These are phyloP conservation scores for Ornithorhynchus anatinus DNA, from an alignment of 2,113 vertebrate species.

Conservation along the genomic window DNA sequence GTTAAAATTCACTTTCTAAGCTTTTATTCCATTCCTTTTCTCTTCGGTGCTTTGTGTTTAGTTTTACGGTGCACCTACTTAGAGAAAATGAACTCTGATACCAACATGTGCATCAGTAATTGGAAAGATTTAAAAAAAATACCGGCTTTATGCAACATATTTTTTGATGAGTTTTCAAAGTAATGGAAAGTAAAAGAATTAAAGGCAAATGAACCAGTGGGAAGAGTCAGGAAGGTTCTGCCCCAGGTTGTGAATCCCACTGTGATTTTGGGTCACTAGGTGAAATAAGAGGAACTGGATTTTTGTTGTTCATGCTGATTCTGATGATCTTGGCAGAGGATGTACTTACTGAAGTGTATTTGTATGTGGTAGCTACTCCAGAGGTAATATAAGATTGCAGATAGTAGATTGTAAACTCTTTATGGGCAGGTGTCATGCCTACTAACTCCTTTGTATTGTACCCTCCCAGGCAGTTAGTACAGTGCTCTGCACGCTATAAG, in stretches of 20 bases:
- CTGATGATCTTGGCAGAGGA: constrained; percentile 65
- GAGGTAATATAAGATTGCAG: constrained; percentile 63
- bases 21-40: constrained; percentile 43
- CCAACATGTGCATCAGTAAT: neutral
- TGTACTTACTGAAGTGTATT: constrained; percentile 70
- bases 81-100: no score
- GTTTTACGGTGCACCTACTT: constrained; percentile 48
- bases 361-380: constrained; percentile 63
- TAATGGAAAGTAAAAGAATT: constrained; percentile 64
- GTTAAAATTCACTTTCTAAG: constrained; percentile 70
- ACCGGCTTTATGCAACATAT: constrained; percentile 53
- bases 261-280: constrained; percentile 64
- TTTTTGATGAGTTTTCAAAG: constrained; percentile 46
- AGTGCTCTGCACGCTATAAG: no score
- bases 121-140: constrained; percentile 26
- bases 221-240: constrained; percentile 56
- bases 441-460: no score
- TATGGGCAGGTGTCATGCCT: no score
- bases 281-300: constrained; percentile 46
- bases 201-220: constrained; percentile 52
- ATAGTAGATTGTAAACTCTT: no score
- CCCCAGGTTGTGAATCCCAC: constrained; percentile 49
- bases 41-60: constrained; percentile 35
- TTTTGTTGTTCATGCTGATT: constrained; percentile 61
- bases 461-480: no score